Base-by-base conservation (phyloP, 2,888 invertebrate species). In the Dasysyrphus albostriatus region DNA sequence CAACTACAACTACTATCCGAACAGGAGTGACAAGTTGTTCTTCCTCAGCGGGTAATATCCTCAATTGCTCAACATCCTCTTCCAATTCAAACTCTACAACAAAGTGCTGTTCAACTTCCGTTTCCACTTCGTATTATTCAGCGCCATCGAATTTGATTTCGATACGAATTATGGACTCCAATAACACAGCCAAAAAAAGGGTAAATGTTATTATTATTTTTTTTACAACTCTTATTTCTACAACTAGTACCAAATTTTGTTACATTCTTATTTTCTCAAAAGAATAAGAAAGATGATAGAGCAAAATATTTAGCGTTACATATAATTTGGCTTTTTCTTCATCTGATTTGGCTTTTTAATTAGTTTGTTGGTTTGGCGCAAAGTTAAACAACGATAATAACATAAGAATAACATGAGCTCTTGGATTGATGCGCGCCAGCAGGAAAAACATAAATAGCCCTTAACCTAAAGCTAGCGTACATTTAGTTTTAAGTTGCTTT, bases 161-260 rank as follows among this genome's bases (percentile, higher is more conserved):
- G 72, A 79, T 87, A 83, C 74, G 75, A 83, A 87, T 72, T 58
- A 87, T 87, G 87, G 87, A 87, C 78, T 34, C 61, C 49, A 87
- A 59, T 88, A 73, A 39, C 73, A 81, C 89, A n/a, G 67, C 88
- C 87, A 88, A 81, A 83, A 88, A 89, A 88, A 80, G 89, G 89
- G 89, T 89, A 89, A 89, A 88, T 88, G 88, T 79, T 74, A 63
- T 61, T 49, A 47, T 37, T 65, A 63, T 84, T 70, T 65, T 67
- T 77, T 70, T 24, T 73, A 72, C 70, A 65, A 83, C 70, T 75
- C 75, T 51, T 72, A 77, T 47, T 12, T 29, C 19, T 61, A 67
- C 51, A 61, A 74, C 69, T 81, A 80, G 32, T 54, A 63, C 10
- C 10, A 63, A 34, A 73, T 74, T 84, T 82, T 81, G 75, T 67